phyloP scores from a whole-genome alignment of 1,140 invertebrate species.

The Drosophila murphyi region DNA sequence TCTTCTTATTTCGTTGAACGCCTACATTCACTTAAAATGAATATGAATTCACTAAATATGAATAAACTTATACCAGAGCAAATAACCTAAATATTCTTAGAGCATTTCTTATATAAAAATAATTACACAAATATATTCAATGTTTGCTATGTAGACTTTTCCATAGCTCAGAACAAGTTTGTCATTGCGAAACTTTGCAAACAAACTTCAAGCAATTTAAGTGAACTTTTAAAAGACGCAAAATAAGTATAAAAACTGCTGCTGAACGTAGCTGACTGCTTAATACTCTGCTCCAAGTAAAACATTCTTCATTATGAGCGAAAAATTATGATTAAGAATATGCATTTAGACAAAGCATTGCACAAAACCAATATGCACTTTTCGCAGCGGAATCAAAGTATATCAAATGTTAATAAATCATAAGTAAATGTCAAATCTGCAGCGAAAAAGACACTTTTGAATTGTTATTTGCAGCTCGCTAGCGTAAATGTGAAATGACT shows the following conservation, averaged over 20 bases:
- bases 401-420: constrained; percentile 13
- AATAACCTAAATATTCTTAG: no score
- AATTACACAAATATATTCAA: no score
- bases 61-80: no score
- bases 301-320: no score
- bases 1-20: no score
- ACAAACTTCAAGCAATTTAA: background rate
- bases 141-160: background rate
- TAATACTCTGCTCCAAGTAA: background rate
- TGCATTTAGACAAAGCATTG: background rate
- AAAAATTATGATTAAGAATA: no score
- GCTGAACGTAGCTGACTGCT: background rate
- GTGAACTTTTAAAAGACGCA: background rate
- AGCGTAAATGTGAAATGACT: background rate
- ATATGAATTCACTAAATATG: no score
- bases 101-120: no score
- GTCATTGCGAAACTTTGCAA: background rate
- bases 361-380: background rate
- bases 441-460: background rate
- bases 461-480: background rate
- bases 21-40: no score
- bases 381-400: background rate
- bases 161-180: background rate
- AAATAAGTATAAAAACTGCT: background rate
- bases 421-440: constrained; percentile 6